Base-by-base conservation (phyloP, 1,140 invertebrate genomes). In the Zeugodacus cucurbitae region DNA sequence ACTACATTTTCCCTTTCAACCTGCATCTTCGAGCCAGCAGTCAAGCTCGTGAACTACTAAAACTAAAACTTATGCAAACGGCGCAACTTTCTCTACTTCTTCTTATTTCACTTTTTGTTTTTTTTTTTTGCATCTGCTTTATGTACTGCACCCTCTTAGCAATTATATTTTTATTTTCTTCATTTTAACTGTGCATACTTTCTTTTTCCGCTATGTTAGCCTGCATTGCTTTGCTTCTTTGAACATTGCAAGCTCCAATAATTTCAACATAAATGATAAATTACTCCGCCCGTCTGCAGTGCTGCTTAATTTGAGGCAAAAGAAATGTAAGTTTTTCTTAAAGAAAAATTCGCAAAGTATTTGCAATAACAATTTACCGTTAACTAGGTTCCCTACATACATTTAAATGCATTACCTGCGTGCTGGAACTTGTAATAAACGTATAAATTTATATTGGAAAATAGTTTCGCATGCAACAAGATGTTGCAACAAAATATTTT, bases 201-300 rank as follows among this genome's bases (percentile, higher is more conserved):
- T 70, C 34, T 44, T 82, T 29, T 48, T 82, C 14, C 41, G 37
- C 74, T 48, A 26, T 82, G 74, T 17, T 82, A 26, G 41, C n/a
- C 41, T 29, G 37, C 41, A 29, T 82, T 82, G 32, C n/a, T 29
- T 29, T 29, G 7, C n/a, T 29, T 48, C 74, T 48, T 48, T 48
- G 74, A 41, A 82, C 34, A 54, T 48, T 82, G 41, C 74, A 82
- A 82, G 74, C 74, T 82, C 74, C 74, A 82, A 82, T 82, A 82
- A 82, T 82, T 82, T 82, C 74, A 48, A 82, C 22, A 82, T 34
- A 48, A 82, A 82, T 48, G 74, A 82, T 82, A 82, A 82, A 82
- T 82, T 82, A 29, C 74, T 82, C 14, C n/a, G 26, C 34, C 20
- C 67, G 14, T 22, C 67, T 82, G 74, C 41, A 29, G 17, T 82